phyloP scores from a whole-genome alignment of 2,797 vertebrate genomes.

The Synaphobranchus kaupii region DNA sequence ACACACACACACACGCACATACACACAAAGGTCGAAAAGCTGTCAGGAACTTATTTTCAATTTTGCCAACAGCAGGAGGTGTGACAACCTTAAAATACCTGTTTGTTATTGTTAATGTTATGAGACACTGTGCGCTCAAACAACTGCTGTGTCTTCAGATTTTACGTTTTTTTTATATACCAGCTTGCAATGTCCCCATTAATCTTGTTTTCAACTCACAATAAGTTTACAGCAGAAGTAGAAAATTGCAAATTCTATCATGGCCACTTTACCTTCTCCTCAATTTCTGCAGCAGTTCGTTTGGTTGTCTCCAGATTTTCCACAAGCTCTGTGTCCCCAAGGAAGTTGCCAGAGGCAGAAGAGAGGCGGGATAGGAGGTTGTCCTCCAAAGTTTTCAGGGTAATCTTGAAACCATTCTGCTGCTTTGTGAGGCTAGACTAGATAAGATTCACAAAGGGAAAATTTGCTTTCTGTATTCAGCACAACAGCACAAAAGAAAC shows the following conservation, averaged over 20 bases:
- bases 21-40: conserved; percentile 39
- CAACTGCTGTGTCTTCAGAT: background rate
- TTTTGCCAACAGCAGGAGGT: background rate
- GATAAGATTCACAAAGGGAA: conserved; percentile 44
- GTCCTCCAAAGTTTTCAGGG: conserved; percentile 92
- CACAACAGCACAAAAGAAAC: conserved; percentile 5
- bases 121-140: background rate
- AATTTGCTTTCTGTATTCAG: background rate
- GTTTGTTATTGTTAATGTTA: background rate
- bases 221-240: background rate
- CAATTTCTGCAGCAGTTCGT: conserved; percentile 86
- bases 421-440: conserved; percentile 91
- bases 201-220: background rate
- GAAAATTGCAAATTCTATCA: background rate
- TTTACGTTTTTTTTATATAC: background rate
- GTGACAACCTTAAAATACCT: background rate
- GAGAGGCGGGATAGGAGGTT: conserved; percentile 88
- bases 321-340: conserved; percentile 87
- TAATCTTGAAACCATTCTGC: conserved; percentile 96
- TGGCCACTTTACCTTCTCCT: conserved; percentile 78
- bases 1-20: conserved; percentile 33
- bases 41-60: conserved; percentile 40
- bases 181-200: background rate
- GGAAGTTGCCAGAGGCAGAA: conserved; percentile 90
- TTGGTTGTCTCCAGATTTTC: conserved; percentile 94